These are phyloP conservation scores for Cremastobaeus sp. DNA, from an alignment of 2,888 invertebrate genomes.

Conservation along the genomic window DNA sequence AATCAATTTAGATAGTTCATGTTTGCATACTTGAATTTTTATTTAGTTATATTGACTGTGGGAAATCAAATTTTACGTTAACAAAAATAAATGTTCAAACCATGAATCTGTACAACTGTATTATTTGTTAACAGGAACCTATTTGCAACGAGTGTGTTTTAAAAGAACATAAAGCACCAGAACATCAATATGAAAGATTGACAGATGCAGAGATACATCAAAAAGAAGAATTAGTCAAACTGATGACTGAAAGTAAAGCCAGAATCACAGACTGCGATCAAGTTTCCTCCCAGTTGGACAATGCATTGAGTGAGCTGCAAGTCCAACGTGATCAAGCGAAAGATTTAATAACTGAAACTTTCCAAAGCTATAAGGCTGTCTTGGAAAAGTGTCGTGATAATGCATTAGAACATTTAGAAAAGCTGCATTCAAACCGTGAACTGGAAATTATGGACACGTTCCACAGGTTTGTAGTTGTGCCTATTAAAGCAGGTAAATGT, in stretches of 20 bases:
- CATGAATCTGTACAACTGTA: too few relatives aligned
- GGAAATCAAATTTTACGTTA: too few relatives aligned
- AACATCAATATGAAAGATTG: conserved; percentile 91
- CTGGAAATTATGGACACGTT: conserved; percentile 93
- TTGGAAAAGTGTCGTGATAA: conserved; percentile 90
- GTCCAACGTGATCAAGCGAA: conserved; percentile 92
- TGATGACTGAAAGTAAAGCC: conserved; percentile 87
- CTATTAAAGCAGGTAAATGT: too few relatives aligned
- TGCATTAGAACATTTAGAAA: conserved; percentile 85
- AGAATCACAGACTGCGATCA: conserved; percentile 88
- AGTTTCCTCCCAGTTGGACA: conserved; percentile 86
- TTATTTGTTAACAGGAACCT: conserved; percentile 83
- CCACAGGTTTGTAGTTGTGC: conserved; percentile 81
- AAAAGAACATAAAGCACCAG: conserved; percentile 88
- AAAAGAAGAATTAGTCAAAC: conserved; percentile 86
- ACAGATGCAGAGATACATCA: conserved; percentile 88
- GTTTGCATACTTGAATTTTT: too few relatives aligned
- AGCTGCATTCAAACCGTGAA: conserved; percentile 90
- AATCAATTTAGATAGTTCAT: neutral
- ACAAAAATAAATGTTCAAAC: too few relatives aligned
- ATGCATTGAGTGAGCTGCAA: conserved; percentile 90
- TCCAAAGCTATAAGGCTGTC: conserved; percentile 88
- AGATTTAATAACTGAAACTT: conserved; percentile 88
- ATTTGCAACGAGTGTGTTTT: conserved; percentile 93
- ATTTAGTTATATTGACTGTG: too few relatives aligned